Percentiles rank a stretch among this genome's conserved stretches.
Evolutionary conservation across 2,113 vertebrate genomes (phyloP).

Genomic region (Pavo muticus): DNA sequence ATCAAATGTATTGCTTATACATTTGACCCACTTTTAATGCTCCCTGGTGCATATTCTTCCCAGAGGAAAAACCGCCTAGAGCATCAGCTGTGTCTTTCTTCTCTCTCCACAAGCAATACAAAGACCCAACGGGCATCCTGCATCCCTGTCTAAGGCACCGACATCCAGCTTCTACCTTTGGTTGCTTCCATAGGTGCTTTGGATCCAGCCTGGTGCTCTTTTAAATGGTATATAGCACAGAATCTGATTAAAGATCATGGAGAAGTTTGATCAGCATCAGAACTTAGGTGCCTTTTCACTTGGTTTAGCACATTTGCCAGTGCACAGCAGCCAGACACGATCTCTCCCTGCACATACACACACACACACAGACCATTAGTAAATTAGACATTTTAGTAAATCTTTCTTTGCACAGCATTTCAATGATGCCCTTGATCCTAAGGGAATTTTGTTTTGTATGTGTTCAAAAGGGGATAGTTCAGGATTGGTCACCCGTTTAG

Average conservation of each 20-base stretch:
- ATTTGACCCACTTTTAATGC: background rate
- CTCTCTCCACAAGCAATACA: background rate
- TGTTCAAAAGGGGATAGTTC: background rate
- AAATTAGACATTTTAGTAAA: background rate
- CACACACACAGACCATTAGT: background rate
- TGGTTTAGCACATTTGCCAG: background rate
- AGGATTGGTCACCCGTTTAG: background rate
- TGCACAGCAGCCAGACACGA: background rate
- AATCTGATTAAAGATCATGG: background rate
- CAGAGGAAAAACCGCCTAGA: conserved; percentile 5
- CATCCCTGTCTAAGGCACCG: background rate
- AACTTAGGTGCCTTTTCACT: background rate
- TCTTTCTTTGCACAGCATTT: background rate
- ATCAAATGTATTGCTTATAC: background rate
- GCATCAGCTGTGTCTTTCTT: conserved; percentile 19
- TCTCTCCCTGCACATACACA: background rate
- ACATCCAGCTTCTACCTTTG: background rate
- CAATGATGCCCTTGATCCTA: background rate
- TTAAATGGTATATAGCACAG: background rate
- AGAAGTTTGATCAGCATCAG: background rate
- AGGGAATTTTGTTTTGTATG: accelerated
- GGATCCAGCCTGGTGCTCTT: background rate
- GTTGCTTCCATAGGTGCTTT: background rate
- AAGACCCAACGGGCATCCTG: background rate
- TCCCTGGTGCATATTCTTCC: background rate